A percentile compares a stretch with the other conserved stretches of the same genome.
Evolutionary conservation across 2,888 invertebrate species (phyloP).

Genomic region (Stegophylla sp.): DNA sequence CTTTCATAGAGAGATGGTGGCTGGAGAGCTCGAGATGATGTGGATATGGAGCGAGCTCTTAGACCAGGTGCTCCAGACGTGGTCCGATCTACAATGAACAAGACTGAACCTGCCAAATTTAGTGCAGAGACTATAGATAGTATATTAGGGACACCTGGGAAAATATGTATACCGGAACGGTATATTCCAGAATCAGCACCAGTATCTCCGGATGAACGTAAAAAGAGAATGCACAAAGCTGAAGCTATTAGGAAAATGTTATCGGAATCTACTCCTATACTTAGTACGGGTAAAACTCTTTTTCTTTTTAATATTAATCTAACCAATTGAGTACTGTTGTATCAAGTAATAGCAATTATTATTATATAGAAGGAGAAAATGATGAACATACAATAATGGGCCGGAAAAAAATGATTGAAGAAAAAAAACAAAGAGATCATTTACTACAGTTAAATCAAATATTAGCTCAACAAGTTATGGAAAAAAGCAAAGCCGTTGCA

Average conservation of each 20-base stretch:
- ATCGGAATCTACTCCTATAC: conserved; percentile 69
- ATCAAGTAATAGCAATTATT: not conserved
- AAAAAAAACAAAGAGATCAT: conserved; percentile 87
- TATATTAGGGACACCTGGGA: conserved; percentile 84
- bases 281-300: conserved; percentile 37
- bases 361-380: conserved; percentile 60
- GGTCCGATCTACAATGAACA: conserved; percentile 79
- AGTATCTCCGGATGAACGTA: conserved; percentile 82
- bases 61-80: conserved; percentile 82
- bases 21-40: conserved; percentile 78
- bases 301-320: not conserved
- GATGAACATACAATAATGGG: conserved; percentile 61
- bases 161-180: conserved; percentile 89
- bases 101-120: conserved; percentile 69
- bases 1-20: conserved; percentile 64
- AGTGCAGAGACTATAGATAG: conserved; percentile 86
- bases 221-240: conserved; percentile 83
- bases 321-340: not conserved
- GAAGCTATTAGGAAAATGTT: conserved; percentile 91
- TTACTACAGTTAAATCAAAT: conserved; percentile 89
- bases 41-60: conserved; percentile 85
- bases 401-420: conserved; percentile 79
- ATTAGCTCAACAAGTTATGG: conserved; percentile 90
- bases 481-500: conserved; percentile 93
- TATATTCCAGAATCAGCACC: conserved; percentile 90